Percentiles rank a stretch among this genome's conserved stretches.
phyloP scores from a whole-genome alignment of 2,113 vertebrate species.

The Eurypyga helias region DNA sequence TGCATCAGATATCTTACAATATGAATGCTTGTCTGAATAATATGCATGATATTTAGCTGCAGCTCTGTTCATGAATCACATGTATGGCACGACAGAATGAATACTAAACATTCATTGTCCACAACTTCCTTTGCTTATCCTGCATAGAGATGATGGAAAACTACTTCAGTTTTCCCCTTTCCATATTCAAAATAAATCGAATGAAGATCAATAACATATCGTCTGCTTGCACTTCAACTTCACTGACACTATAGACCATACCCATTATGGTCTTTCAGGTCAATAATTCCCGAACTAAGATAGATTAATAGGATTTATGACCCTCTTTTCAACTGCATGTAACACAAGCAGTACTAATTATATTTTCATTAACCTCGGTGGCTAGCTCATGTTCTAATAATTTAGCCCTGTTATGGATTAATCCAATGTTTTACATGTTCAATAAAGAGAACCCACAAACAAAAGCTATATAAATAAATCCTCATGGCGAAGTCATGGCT shows the following conservation, averaged over 20 bases:
- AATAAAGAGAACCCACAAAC: slow-evolving; percentile 68
- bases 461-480: slow-evolving; percentile 56
- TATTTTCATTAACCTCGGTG: slow-evolving; percentile 79
- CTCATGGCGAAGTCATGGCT: neutral
- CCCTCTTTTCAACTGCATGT: slow-evolving; percentile 69
- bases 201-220: neutral
- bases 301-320: slow-evolving; percentile 76
- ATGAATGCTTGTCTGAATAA: neutral
- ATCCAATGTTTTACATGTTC: slow-evolving; percentile 70
- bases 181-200: neutral
- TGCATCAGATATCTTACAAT: neutral
- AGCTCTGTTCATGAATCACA: neutral
- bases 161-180: neutral
- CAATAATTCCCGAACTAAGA: slow-evolving; percentile 75
- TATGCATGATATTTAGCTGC: neutral
- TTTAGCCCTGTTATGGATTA: slow-evolving; percentile 69
- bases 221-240: neutral
- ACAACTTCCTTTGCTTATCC: neutral
- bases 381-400: slow-evolving; percentile 73
- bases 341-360: slow-evolving; percentile 76
- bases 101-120: neutral
- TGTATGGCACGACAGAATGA: neutral
- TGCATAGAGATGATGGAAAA: neutral
- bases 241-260: slow-evolving; percentile 39
- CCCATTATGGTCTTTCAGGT: slow-evolving; percentile 69